Evolutionary conservation across 2,113 vertebrate species (phyloP).

Genomic region (Dasyprocta punctata): DNA sequence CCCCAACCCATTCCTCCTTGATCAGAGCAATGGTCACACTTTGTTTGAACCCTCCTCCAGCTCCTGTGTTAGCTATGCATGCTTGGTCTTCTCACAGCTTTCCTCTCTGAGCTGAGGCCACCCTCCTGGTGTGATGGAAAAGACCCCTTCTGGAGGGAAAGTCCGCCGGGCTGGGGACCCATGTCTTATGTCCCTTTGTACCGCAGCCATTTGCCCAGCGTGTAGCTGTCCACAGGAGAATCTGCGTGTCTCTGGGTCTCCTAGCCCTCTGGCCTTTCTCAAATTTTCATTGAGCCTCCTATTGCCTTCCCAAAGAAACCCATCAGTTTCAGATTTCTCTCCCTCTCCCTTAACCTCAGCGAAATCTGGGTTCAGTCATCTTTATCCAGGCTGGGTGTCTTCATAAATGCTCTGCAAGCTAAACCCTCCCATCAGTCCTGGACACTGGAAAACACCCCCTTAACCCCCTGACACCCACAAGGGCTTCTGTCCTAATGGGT

Average conservation of each 20-base stretch:
- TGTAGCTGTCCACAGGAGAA: background rate
- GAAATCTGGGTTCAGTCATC: background rate
- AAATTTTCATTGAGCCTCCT: background rate
- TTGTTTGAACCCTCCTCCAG: background rate
- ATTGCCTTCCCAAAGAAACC: background rate
- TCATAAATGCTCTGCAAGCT: background rate
- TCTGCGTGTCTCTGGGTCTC: too few species aligned
- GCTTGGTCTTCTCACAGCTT: background rate
- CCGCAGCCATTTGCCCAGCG: accelerated
- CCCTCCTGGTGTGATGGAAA: background rate
- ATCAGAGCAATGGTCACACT: background rate
- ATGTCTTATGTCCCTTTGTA: background rate
- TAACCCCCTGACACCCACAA: background rate
- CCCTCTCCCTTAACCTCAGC: background rate
- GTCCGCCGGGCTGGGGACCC: background rate
- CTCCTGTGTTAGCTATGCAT: accelerated
- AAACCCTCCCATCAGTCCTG: background rate
- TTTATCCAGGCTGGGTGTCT: background rate
- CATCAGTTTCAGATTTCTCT: background rate
- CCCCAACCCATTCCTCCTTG: background rate
- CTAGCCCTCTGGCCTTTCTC: background rate
- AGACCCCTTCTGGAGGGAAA: background rate
- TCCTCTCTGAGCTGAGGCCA: background rate
- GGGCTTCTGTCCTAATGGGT: background rate
- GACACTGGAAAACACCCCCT: background rate